Evolutionary conservation across 2,113 vertebrate species (phyloP), one percentile per base, ranked within the genome.

Genomic region (Platichthys stellatus): DNA sequence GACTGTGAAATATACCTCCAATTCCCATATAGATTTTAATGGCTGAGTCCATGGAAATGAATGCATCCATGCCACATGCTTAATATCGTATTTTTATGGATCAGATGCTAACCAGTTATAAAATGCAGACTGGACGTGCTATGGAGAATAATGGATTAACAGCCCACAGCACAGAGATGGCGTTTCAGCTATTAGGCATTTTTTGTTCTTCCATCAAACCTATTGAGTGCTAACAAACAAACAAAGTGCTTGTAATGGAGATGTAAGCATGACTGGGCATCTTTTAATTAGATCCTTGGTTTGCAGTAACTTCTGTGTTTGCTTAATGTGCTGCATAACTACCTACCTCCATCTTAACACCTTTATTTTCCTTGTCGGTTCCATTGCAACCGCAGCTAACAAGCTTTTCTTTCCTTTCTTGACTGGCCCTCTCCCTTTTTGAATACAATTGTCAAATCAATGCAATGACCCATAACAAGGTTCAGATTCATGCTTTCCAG

Each of bases 261-360:
- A 67, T 73, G 72, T 81, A 72, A 84, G 60, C 58, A 54, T 82
- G 74, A 80, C 84, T 70, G 69, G 56, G 35, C 78, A 82, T 64
- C 59, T 63, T 73, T 89, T 86, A 88, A 90, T 92, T 86, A 72
- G 83, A 87, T 84, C 80, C 54, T 83, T 85, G 60, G 77, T 70
- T 86, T 72, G 63, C 63, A 78, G 81, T 81, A 58, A 86, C 45
- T 82, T 81, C 43, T 61, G 28, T 62, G 54, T 81, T 76, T 24
- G 74, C 51, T 84, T 87, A 80, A 80, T 86, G 86, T 82, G 67
- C 57, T 51, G 57, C 79, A 76, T 61, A 56, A 68, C 62, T 65
- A 69, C 73, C 71, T 83, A 47, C 57, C 45, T 40, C 59, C 18
- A 31, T 77, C 63, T 62, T n/a, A 68, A 73, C 24, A 61, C 53